A percentile compares a stretch with the other conserved stretches of the same genome.
Conservation (phyloP, 2,113 vertebrate species). For the Nesogale talazaci region DNA sequence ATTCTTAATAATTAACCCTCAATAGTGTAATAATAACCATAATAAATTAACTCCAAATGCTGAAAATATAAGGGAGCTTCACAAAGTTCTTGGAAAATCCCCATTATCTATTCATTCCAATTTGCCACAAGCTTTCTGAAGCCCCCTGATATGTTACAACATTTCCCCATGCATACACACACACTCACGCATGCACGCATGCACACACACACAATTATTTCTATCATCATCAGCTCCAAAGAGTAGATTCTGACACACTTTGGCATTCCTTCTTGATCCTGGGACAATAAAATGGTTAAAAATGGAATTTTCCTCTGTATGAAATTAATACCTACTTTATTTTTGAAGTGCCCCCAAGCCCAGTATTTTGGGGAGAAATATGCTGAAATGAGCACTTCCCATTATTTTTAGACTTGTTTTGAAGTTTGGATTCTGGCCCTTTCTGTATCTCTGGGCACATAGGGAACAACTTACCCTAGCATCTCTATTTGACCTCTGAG, state of each 20-base stretch:
- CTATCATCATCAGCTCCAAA: background rate
- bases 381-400: conserved; percentile 26
- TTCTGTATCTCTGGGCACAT: conserved; percentile 53
- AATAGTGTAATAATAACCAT: too few relatives aligned
- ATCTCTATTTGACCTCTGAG: conserved; percentile 82
- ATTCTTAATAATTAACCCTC: conserved; percentile 14
- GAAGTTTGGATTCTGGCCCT: conserved; percentile 46
- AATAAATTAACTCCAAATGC: background rate
- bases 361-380: conserved; percentile 30
- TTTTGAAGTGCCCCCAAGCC: background rate
- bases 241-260: background rate
- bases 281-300: conserved; percentile 29
- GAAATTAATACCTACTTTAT: background rate
- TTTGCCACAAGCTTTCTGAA: too few relatives aligned
- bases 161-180: background rate
- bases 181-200: background rate
- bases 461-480: conserved; percentile 72
- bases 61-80: background rate
- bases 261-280: background rate
- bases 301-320: background rate
- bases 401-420: conserved; percentile 71
- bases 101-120: too few relatives aligned
- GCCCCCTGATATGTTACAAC: background rate
- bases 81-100: too few relatives aligned
- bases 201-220: background rate